Base-by-base conservation (phyloP, 1,140 invertebrate genomes). In the Euura lappo region DNA sequence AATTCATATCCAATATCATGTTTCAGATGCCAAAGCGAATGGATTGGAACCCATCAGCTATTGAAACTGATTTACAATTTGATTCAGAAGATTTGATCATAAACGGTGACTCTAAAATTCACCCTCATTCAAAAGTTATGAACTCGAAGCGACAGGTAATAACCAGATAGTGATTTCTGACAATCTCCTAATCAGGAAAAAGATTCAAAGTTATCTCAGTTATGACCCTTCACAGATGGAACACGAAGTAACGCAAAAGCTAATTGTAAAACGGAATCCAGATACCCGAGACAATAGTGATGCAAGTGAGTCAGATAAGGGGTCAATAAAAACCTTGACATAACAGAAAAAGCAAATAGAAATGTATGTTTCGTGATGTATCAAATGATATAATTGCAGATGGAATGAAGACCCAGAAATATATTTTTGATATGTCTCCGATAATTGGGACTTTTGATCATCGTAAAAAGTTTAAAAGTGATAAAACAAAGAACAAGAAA, bases 351-450 rank as follows among this genome's bases (percentile, higher is more conserved):
- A 65, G 68, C 65, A n/a, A n/a, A 65, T 73, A 77, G 46, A 42
- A 64, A 64, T 74, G 8, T 51, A 83, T 76, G 70, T 45, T n/a
- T 65, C n/a, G 44, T 68, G 45, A 75, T 77, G 72, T 69, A 72
- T 70, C 73, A 72, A 11, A 69, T 80, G 68, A 80, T 71, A 8
- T 81, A 81, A 76, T 87, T 81, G 82, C 80, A 80, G 74, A 79
- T 80, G 64, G 76, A 51, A 76, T 82, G 85, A 68, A 81, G 79
- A 64, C 72, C 44, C 70, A 71, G 65, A 51, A 70, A 73, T 75
- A 70, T 83, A 51, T 42, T 64, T 64, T 69, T 44, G 60, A 13
- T 44, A 79, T 68, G 72, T 69, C n/a, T 82, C 75, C 73, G 77
- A 47, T 69, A 69, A 79, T 43, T 82, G 79, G 66, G 84, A 82